Conservation (phyloP, 2,888 invertebrate species). For the Eristalinus sepulchralis region DNA sequence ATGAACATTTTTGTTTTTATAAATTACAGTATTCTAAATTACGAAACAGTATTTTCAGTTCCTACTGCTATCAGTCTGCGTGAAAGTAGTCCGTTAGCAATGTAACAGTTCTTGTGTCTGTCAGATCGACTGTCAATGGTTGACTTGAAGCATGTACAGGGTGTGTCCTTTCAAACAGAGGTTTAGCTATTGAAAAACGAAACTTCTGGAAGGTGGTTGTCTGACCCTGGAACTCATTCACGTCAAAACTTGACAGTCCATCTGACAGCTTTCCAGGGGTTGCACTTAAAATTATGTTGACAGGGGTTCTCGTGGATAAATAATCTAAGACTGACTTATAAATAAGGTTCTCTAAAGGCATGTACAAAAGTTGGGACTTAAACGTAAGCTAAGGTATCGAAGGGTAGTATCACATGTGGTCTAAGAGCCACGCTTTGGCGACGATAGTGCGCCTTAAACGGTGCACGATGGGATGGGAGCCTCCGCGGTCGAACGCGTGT, state of each 20-base stretch:
- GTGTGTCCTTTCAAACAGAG: background rate
- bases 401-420: constrained; percentile 57
- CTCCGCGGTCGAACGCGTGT: background rate
- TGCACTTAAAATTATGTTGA: constrained; percentile 11
- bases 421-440: background rate
- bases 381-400: constrained; percentile 28
- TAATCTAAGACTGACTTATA: constrained; percentile 20
- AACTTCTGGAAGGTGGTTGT: no score
- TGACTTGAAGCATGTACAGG: background rate
- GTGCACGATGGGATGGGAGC: background rate
- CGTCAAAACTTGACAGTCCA: background rate
- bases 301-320: background rate
- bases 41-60: background rate
- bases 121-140: background rate
- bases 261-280: background rate
- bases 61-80: constrained; percentile 32
- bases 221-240: background rate
- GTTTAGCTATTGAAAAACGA: no score
- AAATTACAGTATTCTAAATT: background rate
- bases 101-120: background rate
- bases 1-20: background rate
- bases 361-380: constrained; percentile 33
- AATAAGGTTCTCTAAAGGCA: constrained; percentile 13
- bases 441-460: constrained; percentile 27
- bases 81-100: constrained; percentile 3